phyloP scores from a whole-genome alignment of 2,797 vertebrate species.

The Hafferia zeledoni region DNA sequence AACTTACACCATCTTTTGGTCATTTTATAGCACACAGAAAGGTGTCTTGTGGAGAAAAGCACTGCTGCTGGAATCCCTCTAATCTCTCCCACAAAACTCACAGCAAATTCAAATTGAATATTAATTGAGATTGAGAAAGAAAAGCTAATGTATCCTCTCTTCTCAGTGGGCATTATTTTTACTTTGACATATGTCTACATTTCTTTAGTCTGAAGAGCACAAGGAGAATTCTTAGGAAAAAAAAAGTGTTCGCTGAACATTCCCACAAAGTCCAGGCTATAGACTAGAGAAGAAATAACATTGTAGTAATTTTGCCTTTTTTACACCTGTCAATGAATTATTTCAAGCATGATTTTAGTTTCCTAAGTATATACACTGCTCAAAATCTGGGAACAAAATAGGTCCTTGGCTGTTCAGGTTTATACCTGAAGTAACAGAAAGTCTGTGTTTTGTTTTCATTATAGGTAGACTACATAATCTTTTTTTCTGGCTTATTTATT shows the following conservation, averaged over 20 bases:
- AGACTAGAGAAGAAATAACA: neutral
- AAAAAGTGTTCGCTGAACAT: neutral
- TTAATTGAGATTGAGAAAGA: neutral
- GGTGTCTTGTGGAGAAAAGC: neutral
- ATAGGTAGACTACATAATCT: neutral
- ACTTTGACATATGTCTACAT: neutral
- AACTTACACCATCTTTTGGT: conserved; percentile 20
- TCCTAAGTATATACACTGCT: neutral
- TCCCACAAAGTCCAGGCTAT: neutral
- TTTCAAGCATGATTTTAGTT: neutral
- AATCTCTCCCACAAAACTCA: neutral
- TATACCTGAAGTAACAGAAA: neutral
- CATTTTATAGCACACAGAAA: neutral
- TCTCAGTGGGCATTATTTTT: conserved; percentile 5
- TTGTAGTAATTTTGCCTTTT: neutral
- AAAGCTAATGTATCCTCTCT: neutral
- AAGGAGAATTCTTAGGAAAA: neutral
- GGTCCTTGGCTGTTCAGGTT: neutral
- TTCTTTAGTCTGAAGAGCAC: neutral
- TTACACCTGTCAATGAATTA: neutral
- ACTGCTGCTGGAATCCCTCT: neutral
- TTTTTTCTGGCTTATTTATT: neutral
- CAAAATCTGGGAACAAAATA: neutral
- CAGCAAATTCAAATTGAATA: conserved; percentile 6
- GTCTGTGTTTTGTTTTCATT: neutral